These are phyloP conservation scores for Eleginops maclovinus DNA, from an alignment of 2,113 vertebrate species.

Conservation along the genomic window DNA sequence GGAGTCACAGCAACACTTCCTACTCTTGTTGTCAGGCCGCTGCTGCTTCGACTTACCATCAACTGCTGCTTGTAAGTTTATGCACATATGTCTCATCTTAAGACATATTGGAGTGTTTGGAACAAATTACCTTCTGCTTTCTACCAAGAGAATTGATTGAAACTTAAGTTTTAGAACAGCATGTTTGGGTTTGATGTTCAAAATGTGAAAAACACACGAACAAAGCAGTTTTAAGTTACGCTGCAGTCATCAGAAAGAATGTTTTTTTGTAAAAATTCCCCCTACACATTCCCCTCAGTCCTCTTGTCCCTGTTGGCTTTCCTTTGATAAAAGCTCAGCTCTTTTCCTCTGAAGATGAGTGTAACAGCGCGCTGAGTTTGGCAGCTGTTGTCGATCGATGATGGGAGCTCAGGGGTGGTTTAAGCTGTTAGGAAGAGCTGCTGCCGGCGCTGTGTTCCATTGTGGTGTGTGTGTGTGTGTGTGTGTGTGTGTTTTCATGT, in stretches of 20 bases:
- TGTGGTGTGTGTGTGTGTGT: not conserved
- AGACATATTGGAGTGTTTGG: not conserved
- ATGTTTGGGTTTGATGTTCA: not conserved
- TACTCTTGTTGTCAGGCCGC: not conserved
- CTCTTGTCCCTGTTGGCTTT: conserved; percentile 23
- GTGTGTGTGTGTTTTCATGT: not conserved
- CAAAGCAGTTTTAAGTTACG: not conserved
- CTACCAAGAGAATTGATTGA: not conserved
- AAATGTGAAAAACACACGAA: not conserved
- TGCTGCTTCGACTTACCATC: not conserved
- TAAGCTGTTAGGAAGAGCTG: conserved; percentile 5
- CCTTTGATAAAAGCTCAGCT: conserved; percentile 37
- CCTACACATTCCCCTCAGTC: conserved; percentile 1
- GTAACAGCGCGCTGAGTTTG: conserved; percentile 8
- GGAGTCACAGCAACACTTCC: conserved; percentile 18
- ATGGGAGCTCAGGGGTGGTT: conserved; percentile 10
- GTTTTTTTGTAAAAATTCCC: conserved; percentile 8
- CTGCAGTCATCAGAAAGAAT: conserved; percentile 7
- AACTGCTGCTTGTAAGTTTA: not conserved
- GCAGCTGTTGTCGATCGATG: conserved; percentile 24
- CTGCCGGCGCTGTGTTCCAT: not conserved
- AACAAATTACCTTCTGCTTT: not conserved
- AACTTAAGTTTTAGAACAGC: not conserved
- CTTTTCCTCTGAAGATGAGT: conserved; percentile 26
- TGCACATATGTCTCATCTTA: not conserved